Evolutionary conservation across 30 jellyfish, hydroid and myxozoan species (phyloP).

Genomic region (Hydractinia echinata): DNA sequence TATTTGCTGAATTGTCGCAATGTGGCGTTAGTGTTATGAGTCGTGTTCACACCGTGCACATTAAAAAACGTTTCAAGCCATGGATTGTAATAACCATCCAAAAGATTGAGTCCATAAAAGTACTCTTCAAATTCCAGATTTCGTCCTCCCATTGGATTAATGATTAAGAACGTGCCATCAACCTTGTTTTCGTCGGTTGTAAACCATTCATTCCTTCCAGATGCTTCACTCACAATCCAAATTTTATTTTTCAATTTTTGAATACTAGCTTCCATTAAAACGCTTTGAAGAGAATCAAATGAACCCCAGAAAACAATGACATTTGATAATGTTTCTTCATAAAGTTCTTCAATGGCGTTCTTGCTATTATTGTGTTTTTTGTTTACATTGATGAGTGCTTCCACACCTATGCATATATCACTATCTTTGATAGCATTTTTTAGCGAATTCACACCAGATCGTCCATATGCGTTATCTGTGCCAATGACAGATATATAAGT

Average conservation of each 20-base stretch:
- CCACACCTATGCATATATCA: conserved; percentile 7
- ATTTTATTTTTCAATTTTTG: background rate
- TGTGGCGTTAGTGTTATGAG: background rate
- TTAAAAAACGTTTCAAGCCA: conserved; percentile 27
- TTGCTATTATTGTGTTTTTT: background rate
- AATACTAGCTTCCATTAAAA: background rate
- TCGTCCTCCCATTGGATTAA: background rate
- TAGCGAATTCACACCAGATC: conserved; percentile 28
- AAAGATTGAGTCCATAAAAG: background rate
- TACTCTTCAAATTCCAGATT: background rate
- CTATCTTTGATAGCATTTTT: background rate
- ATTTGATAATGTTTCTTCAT: conserved; percentile 10
- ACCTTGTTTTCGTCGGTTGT: background rate
- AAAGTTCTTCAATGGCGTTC: background rate
- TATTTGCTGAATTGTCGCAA: conserved; percentile 1
- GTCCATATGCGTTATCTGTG: conserved; percentile 35
- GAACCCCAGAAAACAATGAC: conserved; percentile 27
- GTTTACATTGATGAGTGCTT: background rate
- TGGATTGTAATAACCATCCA: background rate
- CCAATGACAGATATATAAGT: conserved; percentile 30
- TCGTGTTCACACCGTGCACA: background rate
- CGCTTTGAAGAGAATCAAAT: background rate
- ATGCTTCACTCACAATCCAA: conserved; percentile 39
- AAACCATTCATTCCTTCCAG: conserved; percentile 11
- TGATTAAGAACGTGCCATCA: conserved; percentile 7